Conservation (phyloP, 2,113 vertebrate species). For the Mustela nigripes region DNA sequence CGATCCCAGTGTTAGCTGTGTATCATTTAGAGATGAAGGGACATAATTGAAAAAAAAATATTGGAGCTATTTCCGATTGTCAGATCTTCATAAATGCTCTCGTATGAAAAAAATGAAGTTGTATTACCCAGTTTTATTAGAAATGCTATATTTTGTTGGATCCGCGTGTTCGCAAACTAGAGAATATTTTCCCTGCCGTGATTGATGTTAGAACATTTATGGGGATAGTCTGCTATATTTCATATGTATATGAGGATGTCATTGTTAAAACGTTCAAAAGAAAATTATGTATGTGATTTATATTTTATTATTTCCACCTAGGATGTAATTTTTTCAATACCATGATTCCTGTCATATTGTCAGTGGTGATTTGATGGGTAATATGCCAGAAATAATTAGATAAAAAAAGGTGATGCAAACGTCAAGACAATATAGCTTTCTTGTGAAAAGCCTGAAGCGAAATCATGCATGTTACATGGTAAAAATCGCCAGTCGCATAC, state of each 20-base stretch:
- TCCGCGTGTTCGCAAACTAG: conserved; percentile 25
- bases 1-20: not conserved
- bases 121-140: conserved; percentile 70
- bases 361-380: conserved; percentile 78
- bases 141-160: conserved; percentile 71
- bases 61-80: conserved; percentile 69
- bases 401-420: conserved; percentile 73
- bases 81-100: conserved; percentile 62
- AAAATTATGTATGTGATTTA: conserved; percentile 82
- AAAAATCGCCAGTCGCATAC: not conserved
- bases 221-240: conserved; percentile 82
- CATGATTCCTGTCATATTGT: conserved; percentile 69
- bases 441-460: conserved; percentile 54
- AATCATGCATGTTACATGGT: conserved; percentile 1
- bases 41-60: conserved; percentile 68
- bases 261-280: conserved; percentile 78
- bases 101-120: conserved; percentile 51
- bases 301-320: conserved; percentile 80
- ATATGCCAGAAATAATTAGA: conserved; percentile 82
- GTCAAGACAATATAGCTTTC: conserved; percentile 62
- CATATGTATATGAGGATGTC: conserved; percentile 68
- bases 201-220: conserved; percentile 75
- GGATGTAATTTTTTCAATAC: conserved; percentile 74
- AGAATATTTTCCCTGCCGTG: conserved; percentile 67
- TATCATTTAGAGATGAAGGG: conserved; percentile 59